These are phyloP conservation scores for Leucania comma DNA, from an alignment of 2,888 invertebrate species.

Conservation along the genomic window DNA sequence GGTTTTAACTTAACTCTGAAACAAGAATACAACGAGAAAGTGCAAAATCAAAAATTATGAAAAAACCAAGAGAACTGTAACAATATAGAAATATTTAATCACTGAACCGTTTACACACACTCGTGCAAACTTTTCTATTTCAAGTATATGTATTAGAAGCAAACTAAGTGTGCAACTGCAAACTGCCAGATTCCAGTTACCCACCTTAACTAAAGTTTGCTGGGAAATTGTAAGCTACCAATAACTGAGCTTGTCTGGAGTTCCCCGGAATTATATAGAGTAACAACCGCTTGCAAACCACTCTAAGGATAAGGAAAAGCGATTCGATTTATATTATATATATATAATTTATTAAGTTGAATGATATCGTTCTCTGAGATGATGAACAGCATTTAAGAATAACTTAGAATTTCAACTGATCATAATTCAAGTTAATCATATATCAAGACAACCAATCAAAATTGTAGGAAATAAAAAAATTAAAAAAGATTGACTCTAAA, in stretches of 20 bases:
- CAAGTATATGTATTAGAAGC: slow-evolving; percentile 55
- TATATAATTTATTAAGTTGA: neutral
- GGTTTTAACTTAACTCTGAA: too few relatives aligned
- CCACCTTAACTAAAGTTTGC: slow-evolving; percentile 68
- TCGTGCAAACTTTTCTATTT: slow-evolving; percentile 59
- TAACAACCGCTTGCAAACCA: slow-evolving; percentile 39
- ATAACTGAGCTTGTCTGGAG: slow-evolving; percentile 66
- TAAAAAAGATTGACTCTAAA: too few relatives aligned
- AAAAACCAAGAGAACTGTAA: neutral
- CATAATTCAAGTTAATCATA: too few relatives aligned
- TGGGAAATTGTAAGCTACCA: slow-evolving; percentile 72
- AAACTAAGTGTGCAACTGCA: slow-evolving; percentile 68
- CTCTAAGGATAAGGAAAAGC: slow-evolving; percentile 34
- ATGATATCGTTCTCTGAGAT: too few relatives aligned
- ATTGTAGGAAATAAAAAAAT: too few relatives aligned
- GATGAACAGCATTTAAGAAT: too few relatives aligned
- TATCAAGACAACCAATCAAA: too few relatives aligned
- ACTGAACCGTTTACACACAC: slow-evolving; percentile 1
- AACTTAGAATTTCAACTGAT: too few relatives aligned
- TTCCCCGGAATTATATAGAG: slow-evolving; percentile 48
- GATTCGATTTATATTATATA: slow-evolving; percentile 18
- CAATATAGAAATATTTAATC: slow-evolving; percentile 20
- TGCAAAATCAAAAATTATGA: neutral
- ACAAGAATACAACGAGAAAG: neutral
- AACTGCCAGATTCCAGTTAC: slow-evolving; percentile 73